A percentile compares a stretch with the other conserved stretches of the same genome.
Conservation (phyloP, 2,113 vertebrate species). For the Gymnarchus niloticus region DNA sequence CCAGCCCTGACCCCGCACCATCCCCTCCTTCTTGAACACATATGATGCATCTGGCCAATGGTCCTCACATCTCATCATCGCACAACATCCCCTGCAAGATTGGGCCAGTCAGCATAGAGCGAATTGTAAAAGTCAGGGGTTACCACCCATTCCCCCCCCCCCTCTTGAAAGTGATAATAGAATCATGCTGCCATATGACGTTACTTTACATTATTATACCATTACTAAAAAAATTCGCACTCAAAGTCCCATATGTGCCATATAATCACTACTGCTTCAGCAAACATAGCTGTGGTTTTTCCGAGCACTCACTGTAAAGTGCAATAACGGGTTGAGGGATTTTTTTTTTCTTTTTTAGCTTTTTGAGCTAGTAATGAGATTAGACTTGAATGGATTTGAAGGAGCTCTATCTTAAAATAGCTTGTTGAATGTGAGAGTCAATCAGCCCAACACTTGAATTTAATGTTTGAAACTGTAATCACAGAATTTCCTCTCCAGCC, state of each 20-base stretch:
- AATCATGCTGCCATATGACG: conserved; percentile 4
- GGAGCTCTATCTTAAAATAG: neutral
- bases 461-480: neutral
- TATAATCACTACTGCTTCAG: neutral
- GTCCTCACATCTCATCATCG: neutral
- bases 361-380: neutral
- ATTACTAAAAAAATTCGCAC: neutral
- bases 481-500: neutral
- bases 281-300: neutral
- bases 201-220: conserved; percentile 12
- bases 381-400: neutral
- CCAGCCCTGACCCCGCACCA: conserved; percentile 41
- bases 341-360: neutral
- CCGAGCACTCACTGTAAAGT: neutral
- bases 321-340: neutral
- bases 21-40: conserved; percentile 15
- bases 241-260: neutral
- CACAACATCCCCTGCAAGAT: neutral
- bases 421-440: neutral
- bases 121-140: conserved; percentile 19
- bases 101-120: neutral
- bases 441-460: neutral
- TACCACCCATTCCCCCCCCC: neutral
- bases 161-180: conserved; percentile 10
- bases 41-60: neutral